phyloP scores from a whole-genome alignment of 2,888 invertebrate species.

The Mesorhabditis spiculigera region DNA sequence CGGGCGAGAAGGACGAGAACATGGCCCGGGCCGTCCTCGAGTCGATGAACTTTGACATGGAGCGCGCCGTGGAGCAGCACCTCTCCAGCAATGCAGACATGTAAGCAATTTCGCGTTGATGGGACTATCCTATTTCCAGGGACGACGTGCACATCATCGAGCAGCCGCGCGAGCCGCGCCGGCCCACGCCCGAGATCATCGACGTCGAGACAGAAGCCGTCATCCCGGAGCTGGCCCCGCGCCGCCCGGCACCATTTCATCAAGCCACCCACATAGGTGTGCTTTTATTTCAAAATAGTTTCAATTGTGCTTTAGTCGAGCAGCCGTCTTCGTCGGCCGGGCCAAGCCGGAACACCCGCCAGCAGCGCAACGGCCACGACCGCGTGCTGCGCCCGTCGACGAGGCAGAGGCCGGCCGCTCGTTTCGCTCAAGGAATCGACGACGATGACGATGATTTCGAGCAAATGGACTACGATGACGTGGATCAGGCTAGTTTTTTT shows the following conservation, averaged over 20 bases:
- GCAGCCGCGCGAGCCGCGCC: neutral
- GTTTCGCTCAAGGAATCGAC: neutral
- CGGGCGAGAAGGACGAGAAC: constrained; percentile 28
- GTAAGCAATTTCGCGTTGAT: neutral
- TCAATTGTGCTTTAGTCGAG: neutral
- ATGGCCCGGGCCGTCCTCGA: constrained; percentile 32
- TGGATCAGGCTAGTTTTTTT: too few relatives aligned
- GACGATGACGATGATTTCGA: constrained; percentile 10
- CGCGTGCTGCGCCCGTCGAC: too few relatives aligned
- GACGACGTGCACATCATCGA: neutral
- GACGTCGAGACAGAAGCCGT: neutral
- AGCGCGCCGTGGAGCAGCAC: constrained; percentile 30
- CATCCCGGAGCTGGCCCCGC: constrained; percentile 1
- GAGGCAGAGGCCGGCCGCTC: too few relatives aligned
- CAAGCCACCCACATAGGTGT: neutral
- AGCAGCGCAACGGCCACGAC: too few relatives aligned
- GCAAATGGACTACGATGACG: constrained; percentile 5
- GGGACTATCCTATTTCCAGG: neutral
- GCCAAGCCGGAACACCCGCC: too few relatives aligned
- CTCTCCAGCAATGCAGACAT: constrained; percentile 9
- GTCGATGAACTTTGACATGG: constrained; percentile 39
- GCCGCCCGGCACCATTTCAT: neutral
- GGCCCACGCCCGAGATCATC: neutral
- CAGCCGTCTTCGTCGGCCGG: neutral
- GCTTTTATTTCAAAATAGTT: neutral